phyloP scores from a whole-genome alignment of 2,797 vertebrate genomes.

The Myotis findleyi region DNA sequence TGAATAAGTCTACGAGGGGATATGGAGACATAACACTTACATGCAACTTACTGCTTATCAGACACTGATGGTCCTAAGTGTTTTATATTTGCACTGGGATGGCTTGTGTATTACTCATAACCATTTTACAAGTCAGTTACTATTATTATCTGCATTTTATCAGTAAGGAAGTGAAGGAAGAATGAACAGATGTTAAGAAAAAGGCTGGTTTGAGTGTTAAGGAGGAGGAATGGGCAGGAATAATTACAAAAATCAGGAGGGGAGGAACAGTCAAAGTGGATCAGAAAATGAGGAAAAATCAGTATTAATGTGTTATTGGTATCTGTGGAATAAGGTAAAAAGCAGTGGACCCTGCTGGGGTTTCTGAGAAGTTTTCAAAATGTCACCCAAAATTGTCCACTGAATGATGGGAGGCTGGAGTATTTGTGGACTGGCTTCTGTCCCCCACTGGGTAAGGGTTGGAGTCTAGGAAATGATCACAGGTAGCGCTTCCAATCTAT shows the following conservation, averaged over 20 bases:
- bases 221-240: too few relatives aligned
- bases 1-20: not conserved
- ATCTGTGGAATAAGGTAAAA: not conserved
- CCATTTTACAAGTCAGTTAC: not conserved
- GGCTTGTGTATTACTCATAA: not conserved
- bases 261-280: not conserved
- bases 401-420: not conserved
- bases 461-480: not conserved
- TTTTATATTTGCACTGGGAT: not conserved
- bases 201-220: not conserved
- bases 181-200: not conserved
- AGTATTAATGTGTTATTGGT: not conserved
- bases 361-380: not conserved
- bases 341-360: not conserved
- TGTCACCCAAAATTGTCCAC: not conserved
- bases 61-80: not conserved
- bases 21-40: not conserved
- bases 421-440: not conserved
- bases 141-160: not conserved
- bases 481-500: not conserved
- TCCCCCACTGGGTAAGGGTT: not conserved
- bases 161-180: not conserved
- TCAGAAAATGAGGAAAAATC: not conserved
- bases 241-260: not conserved
- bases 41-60: not conserved